Conservation (phyloP, 2,797 vertebrate genomes). For the Iguana delicatissima region DNA sequence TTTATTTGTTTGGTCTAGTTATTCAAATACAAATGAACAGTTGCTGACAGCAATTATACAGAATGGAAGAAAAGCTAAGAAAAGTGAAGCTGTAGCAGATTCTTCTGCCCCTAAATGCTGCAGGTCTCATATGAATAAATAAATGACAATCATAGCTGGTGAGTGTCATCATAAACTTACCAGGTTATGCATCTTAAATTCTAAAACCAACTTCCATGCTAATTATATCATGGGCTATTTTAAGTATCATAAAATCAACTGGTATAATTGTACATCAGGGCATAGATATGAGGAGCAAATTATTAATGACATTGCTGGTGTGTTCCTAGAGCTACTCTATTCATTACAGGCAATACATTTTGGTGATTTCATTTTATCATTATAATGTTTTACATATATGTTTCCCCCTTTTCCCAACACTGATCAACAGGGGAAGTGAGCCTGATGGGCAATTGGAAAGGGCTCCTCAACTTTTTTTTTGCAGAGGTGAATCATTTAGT, state of each 20-base stretch:
- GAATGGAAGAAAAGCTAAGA: not conserved
- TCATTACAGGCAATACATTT: not conserved
- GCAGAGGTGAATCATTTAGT: not conserved
- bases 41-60: slow-evolving; percentile 29
- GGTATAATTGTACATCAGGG: not conserved
- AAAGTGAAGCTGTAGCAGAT: not conserved
- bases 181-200: slow-evolving; percentile 6
- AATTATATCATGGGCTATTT: slow-evolving; percentile 32
- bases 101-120: not conserved
- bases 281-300: slow-evolving; percentile 19
- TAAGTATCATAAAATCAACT: slow-evolving; percentile 8
- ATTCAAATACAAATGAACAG: slow-evolving; percentile 34
- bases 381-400: not conserved
- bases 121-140: not conserved
- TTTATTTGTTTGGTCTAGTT: not conserved
- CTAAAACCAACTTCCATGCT: not conserved
- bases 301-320: not conserved
- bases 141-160: slow-evolving; percentile 16
- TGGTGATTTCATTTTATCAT: slow-evolving; percentile 24
- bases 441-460: not conserved
- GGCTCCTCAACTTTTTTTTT: not conserved
- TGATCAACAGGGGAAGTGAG: not conserved
- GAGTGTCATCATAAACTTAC: not conserved
- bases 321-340: not conserved
- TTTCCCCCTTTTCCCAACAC: not conserved